Evolutionary conservation across 2,113 vertebrate species (phyloP).

Genomic region (Daboia siamensis): DNA sequence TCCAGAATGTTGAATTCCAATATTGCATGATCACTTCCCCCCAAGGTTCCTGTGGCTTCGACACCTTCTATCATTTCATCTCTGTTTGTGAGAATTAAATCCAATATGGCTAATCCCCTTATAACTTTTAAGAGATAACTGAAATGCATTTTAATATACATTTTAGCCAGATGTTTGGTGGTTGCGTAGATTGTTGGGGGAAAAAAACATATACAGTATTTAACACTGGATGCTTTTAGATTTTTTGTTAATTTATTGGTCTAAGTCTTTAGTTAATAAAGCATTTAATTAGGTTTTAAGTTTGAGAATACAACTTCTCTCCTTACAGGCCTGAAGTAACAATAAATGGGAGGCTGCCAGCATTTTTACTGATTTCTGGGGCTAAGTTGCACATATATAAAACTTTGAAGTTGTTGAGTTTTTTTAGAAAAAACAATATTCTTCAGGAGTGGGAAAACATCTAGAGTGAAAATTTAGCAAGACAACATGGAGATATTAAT

Average conservation of each 20-base stretch:
- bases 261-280: background rate
- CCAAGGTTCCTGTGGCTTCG: too few relatives aligned
- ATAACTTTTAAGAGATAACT: background rate
- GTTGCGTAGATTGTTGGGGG: background rate
- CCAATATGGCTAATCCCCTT: too few relatives aligned
- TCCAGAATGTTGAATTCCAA: too few relatives aligned
- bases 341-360: background rate
- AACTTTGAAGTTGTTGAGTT: background rate
- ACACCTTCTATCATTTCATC: too few relatives aligned
- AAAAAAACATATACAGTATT: background rate
- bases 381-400: background rate
- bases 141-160: slow-evolving; percentile 3
- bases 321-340: background rate
- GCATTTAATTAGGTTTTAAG: background rate
- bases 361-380: background rate
- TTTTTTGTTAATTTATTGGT: background rate
- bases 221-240: background rate
- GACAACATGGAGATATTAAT: background rate
- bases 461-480: background rate
- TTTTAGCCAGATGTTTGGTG: background rate
- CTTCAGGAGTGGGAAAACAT: background rate
- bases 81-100: too few relatives aligned
- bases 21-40: too few relatives aligned
- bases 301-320: background rate
- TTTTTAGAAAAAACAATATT: background rate